Evolutionary conservation across 2,888 invertebrate genomes (phyloP), one percentile per base, ranked within the genome.

Genomic region (Meloe dianella): DNA sequence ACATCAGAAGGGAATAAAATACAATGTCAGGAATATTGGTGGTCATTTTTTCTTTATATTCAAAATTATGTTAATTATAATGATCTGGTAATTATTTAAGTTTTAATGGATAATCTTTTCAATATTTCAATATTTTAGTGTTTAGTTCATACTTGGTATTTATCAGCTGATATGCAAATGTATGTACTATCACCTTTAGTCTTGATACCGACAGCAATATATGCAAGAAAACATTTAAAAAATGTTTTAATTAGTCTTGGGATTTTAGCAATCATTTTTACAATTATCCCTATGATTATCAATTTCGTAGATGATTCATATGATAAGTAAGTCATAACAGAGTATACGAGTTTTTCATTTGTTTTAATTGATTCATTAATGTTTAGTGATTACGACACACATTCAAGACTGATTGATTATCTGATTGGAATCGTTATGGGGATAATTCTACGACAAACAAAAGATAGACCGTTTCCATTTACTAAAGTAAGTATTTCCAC

Each of bases 11-110:
- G 14, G 0, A 7, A 74, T 1, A 65, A 22, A 9, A 60, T 72
- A 5, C 71, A 63, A 12, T 85, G 85, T 70, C 66, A 68, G 20
- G 64, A 75, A 4, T 72, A 78, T 61, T 84, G 84, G 84, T 85
- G 84, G 84, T 58, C 79, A 8, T 78, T 77, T 64, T 71, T 85
- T n/a, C 70, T 84, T 0, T 85, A 85, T 68, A 73, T 84, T 35
- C 84, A 85, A 66, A 85, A 85, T 71, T 83, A 83, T 64, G 72
- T 74, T 58, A 77, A 78, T 32, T 65, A 68, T 29, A 63, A 67
- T 17, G 71, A 76, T 27, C 38, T 75, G 60, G 78, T 79, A 67
- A 70, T 71, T 65, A 59, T 8, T 24, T n/a, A n/a, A n/a, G n/a
- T n/a, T n/a, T n/a, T 17, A 24, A 17, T 22, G 65, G 5, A 17